Evolutionary conservation across 2,888 invertebrate genomes (phyloP).

Genomic region (Chrysolina americana): DNA sequence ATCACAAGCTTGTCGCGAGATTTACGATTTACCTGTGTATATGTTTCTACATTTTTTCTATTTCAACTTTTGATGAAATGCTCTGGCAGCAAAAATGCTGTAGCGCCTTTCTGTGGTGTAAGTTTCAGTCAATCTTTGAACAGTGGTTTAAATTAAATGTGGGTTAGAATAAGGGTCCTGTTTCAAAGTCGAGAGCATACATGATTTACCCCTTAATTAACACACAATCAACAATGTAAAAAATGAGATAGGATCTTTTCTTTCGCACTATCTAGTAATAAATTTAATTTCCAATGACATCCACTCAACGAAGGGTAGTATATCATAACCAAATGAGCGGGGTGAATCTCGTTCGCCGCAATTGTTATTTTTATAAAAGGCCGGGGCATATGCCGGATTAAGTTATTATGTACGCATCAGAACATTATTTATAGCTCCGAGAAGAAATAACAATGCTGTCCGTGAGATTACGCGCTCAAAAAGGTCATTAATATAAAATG

Average conservation of each 20-base stretch:
- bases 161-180: too few species aligned
- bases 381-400: constrained; percentile 60
- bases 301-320: constrained; percentile 54
- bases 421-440: constrained; percentile 55
- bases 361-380: constrained; percentile 62
- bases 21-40: too few species aligned
- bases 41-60: too few species aligned
- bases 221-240: constrained; percentile 26
- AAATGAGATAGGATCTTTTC: constrained; percentile 1
- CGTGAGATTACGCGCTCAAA: constrained; percentile 34
- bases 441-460: constrained; percentile 50
- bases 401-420: constrained; percentile 58
- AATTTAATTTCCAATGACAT: constrained; percentile 59
- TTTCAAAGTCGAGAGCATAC: too few species aligned
- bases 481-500: constrained; percentile 43
- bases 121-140: too few species aligned
- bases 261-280: constrained; percentile 49
- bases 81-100: too few species aligned
- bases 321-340: constrained; percentile 58
- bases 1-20: too few species aligned
- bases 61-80: too few species aligned
- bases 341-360: constrained; percentile 54
- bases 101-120: too few species aligned
- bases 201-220: constrained; percentile 19
- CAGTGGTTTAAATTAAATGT: too few species aligned